These are phyloP conservation scores for Hippocampus barbouri DNA, from an alignment of 2,113 vertebrate genomes.

Conservation along the genomic window DNA sequence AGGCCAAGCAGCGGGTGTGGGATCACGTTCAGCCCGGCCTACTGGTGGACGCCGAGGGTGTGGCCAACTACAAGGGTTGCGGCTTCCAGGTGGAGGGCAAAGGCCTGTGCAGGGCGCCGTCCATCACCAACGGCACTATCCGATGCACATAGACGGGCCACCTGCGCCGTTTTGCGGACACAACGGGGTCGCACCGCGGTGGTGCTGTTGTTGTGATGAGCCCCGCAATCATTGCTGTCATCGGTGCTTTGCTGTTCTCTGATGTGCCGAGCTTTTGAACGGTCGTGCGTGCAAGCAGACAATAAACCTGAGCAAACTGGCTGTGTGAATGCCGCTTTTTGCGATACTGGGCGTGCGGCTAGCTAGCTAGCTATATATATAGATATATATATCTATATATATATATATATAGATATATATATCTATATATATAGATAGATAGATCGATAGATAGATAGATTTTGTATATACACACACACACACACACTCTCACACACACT, in stretches of 20 bases:
- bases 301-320: background rate
- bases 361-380: too few relatives aligned
- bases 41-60: slow-evolving; percentile 76
- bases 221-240: too few relatives aligned
- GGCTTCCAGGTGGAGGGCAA: slow-evolving; percentile 90
- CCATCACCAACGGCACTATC: slow-evolving; percentile 82
- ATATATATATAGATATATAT: too few relatives aligned
- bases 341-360: background rate
- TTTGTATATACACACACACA: too few relatives aligned
- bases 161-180: too few relatives aligned
- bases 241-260: background rate
- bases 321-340: slow-evolving; percentile 19
- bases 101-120: slow-evolving; percentile 83
- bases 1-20: slow-evolving; percentile 44
- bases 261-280: background rate
- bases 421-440: too few relatives aligned
- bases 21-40: slow-evolving; percentile 78
- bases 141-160: slow-evolving; percentile 60
- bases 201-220: too few relatives aligned
- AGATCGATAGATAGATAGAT: too few relatives aligned
- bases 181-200: too few relatives aligned
- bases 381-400: too few relatives aligned
- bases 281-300: background rate
- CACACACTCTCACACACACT: too few relatives aligned
- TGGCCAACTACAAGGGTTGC: slow-evolving; percentile 86